Evolutionary conservation across 1,140 invertebrate genomes (phyloP).

Genomic region (Drosophila biarmipes): DNA sequence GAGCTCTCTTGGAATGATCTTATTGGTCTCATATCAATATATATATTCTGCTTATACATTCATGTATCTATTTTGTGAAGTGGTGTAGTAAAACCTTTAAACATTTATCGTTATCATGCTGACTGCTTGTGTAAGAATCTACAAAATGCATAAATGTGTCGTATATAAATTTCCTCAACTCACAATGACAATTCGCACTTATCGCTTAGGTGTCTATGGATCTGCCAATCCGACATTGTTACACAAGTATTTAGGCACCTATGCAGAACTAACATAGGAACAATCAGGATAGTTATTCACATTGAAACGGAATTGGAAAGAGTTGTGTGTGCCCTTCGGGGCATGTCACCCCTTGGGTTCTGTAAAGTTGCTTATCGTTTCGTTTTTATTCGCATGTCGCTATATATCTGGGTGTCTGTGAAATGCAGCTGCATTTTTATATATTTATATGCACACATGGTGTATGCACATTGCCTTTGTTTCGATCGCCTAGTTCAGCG

Average conservation of each 20-base stretch:
- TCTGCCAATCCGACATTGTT: slow-evolving; percentile 11
- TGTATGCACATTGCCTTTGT: slow-evolving; percentile 15
- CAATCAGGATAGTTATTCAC: slow-evolving; percentile 30
- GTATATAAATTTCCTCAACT: slow-evolving; percentile 35
- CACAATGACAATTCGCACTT: slow-evolving; percentile 38
- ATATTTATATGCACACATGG: background rate
- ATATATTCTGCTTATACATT: slow-evolving; percentile 17
- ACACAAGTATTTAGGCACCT: slow-evolving; percentile 27
- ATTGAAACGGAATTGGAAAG: slow-evolving; percentile 38
- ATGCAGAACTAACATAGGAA: slow-evolving; percentile 40
- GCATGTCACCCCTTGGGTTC: slow-evolving; percentile 15
- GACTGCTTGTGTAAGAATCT: slow-evolving; percentile 37
- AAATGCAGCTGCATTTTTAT: slow-evolving; percentile 14
- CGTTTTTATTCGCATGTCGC: slow-evolving; percentile 14
- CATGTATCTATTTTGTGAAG: slow-evolving; percentile 40
- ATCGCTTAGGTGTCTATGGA: slow-evolving; percentile 13
- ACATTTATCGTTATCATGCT: slow-evolving; percentile 45
- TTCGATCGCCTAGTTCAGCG: slow-evolving; percentile 8
- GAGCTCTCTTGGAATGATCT: slow-evolving; percentile 26
- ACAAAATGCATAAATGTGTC: slow-evolving; percentile 49
- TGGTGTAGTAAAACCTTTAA: slow-evolving; percentile 41
- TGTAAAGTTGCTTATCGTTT: slow-evolving; percentile 32
- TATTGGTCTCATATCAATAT: slow-evolving; percentile 22
- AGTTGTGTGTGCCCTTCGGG: slow-evolving; percentile 15
- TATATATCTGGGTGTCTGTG: slow-evolving; percentile 19